Base-by-base conservation (phyloP, 1,140 invertebrate species). In the Drosophila pruinosa region DNA sequence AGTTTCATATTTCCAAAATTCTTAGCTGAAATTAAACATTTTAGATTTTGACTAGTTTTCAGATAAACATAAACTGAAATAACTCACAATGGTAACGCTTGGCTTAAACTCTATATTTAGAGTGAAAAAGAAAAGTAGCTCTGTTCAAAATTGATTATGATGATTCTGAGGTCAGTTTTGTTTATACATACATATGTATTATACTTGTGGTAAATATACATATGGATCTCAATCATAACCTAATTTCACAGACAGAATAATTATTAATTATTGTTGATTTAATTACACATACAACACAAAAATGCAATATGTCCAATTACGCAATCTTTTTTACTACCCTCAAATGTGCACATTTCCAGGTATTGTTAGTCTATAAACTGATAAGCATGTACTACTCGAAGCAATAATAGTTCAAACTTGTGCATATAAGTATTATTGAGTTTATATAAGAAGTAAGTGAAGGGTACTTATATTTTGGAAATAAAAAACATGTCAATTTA, bases 1-100 rank as follows among this genome's bases (percentile, higher is more conserved):
- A 90, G 57, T 58, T 79, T 90, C 89, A 90, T 89, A 2, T 45
- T 89, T 62, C 24, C 50, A 47, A 72, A 50, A 22, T 45, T 75
- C 52, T 64, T 48, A 38, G 48, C 86, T 89, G 31, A 50, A 72
- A 53, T 24, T 59, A 41, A 54, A 57, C 53, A 72, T 62, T 69
- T 57, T 62, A 22, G 72, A 75, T 65, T 86, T 88, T 14, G 39
- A 69, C 56, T 45, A 79, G 17, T 38, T 43, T 19, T 38, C 7
- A 53, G 31, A 63, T 54, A 45, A 12, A n/a, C 22, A 17, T 53
- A 17, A 58, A 65, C 22, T 21, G 54, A 70, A 19, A 31, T n/a
- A 34, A 48, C 22, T 34, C 34, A 39, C 57, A 50, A 34, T 19
- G 73, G 38, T 72, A 43, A 76, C 67, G 56, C 41, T 59, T 50